A percentile compares a stretch with the other conserved stretches of the same genome.
phyloP scores from a whole-genome alignment of 2,888 invertebrate species.

The Taphrorychus bicolor region DNA sequence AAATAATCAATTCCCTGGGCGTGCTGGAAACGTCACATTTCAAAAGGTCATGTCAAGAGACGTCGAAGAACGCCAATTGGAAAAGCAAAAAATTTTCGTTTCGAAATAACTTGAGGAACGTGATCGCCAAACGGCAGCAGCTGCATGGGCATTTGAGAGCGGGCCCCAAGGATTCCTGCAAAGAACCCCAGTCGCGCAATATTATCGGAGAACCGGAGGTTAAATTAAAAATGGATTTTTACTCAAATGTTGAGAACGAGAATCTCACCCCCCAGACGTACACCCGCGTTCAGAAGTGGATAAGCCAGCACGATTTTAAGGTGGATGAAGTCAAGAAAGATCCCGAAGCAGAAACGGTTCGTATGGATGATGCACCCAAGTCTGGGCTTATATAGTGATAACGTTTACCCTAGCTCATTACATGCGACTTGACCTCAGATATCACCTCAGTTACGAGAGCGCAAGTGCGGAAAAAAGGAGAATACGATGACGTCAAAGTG shows the following conservation, averaged over 20 bases:
- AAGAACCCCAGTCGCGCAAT: too few relatives aligned
- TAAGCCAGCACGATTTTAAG: conserved; percentile 54
- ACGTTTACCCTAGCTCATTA: conserved; percentile 16
- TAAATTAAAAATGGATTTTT: too few relatives aligned
- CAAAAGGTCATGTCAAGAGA: conserved; percentile 24
- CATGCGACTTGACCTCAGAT: conserved; percentile 48
- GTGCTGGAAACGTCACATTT: conserved; percentile 16
- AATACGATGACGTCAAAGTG: conserved; percentile 45
- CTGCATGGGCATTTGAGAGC: conserved; percentile 3
- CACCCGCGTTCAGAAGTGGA: conserved; percentile 54
- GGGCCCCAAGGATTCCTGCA: background rate
- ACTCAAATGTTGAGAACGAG: too few relatives aligned
- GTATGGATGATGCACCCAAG: conserved; percentile 13
- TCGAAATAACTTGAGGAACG: too few relatives aligned
- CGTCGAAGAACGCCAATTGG: conserved; percentile 1
- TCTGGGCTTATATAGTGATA: too few relatives aligned
- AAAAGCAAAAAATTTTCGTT: conserved; percentile 22
- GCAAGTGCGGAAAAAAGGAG: conserved; percentile 21
- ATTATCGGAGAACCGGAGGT: too few relatives aligned
- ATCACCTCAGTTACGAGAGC: conserved; percentile 52
- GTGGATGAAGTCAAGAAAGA: conserved; percentile 41
- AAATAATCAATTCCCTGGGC: conserved; percentile 33
- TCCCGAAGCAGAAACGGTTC: conserved; percentile 45
- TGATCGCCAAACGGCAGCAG: too few relatives aligned
- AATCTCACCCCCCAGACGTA: conserved; percentile 33